phyloP scores from a whole-genome alignment of 2,888 invertebrate species.

The Drosophila longiperda region DNA sequence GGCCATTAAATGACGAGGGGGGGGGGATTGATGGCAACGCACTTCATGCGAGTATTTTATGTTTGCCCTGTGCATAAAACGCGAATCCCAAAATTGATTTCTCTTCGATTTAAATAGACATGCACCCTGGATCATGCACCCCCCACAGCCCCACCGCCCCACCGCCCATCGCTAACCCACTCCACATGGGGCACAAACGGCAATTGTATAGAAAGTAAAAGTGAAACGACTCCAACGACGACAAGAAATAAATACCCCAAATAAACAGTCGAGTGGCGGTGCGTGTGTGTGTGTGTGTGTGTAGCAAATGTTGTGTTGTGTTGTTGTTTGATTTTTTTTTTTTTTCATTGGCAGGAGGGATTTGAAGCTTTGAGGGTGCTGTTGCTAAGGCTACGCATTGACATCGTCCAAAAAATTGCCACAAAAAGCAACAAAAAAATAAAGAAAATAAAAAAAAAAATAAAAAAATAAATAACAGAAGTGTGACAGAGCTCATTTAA shows the following conservation, averaged over 20 bases:
- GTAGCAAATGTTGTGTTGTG: slow-evolving; percentile 11
- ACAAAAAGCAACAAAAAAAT: slow-evolving; percentile 8
- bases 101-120: slow-evolving; percentile 77
- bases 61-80: slow-evolving; percentile 71
- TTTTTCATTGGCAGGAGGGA: neutral
- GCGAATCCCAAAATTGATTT: slow-evolving; percentile 77
- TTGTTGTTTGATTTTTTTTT: neutral
- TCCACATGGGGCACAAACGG: slow-evolving; percentile 20
- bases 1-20: slow-evolving; percentile 13
- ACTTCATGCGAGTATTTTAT: slow-evolving; percentile 74
- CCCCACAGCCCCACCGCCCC: too few species aligned
- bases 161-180: neutral
- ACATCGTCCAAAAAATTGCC: slow-evolving; percentile 35
- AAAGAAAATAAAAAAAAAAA: neutral
- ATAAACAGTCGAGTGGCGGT: slow-evolving; percentile 57
- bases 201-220: slow-evolving; percentile 70
- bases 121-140: slow-evolving; percentile 18
- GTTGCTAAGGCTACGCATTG: slow-evolving; percentile 28
- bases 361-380: slow-evolving; percentile 3
- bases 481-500: slow-evolving; percentile 75
- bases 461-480: slow-evolving; percentile 18
- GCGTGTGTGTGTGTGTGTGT: slow-evolving; percentile 3
- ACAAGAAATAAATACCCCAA: slow-evolving; percentile 73
- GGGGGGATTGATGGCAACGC: slow-evolving; percentile 38
- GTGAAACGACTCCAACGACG: slow-evolving; percentile 64